Evolutionary conservation across 2,113 vertebrate genomes (phyloP), one percentile per base, ranked within the genome.

Genomic region (Corythoichthys intestinalis): DNA sequence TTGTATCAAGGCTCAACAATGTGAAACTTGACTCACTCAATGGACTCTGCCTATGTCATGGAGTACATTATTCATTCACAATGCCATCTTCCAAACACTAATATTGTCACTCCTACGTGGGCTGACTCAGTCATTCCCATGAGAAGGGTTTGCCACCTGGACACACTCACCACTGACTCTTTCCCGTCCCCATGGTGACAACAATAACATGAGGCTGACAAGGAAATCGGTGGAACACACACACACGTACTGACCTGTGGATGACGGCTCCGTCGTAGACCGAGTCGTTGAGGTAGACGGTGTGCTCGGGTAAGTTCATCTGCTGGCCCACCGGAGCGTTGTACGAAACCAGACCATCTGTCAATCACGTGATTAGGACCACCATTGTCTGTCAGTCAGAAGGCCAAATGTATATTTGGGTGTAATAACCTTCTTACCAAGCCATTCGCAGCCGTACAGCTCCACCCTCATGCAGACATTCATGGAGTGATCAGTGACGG

Each of bases 391-490:
- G 11, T 56, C 50, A 20, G 50, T 5, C 3, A 34, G 53, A 3
- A 58, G 14, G 5, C 35, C 12, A 28, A 56, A 50, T 44, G 41
- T 44, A 44, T 44, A 7, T 44, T 44, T 44, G 2, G 41, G 41
- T 1, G 39, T 14, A 4, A 37, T 37, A 2, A 9, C 13, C 6
- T 12, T 85, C 93, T 78, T 89, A 98, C 97, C 97, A 64, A 98
- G 91, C 97, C 97, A 99, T 77, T 93, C 93, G 2, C 97, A 99
- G 85, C 97, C 97, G 0, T 98, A 99, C 15, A 99, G 93, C 87
- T 99, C 97, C 77, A 99, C 97, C 0, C 97, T 91, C 92, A 99
- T 94, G 86, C 97, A 99, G 73, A 98, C 95, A 0, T 94, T 98
- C 93, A 96, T 98, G 80, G 96, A 95, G 85, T 98, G 96, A 80